These are phyloP conservation scores for Eremobia ochroleuca DNA, from an alignment of 2,888 invertebrate species.

Conservation along the genomic window DNA sequence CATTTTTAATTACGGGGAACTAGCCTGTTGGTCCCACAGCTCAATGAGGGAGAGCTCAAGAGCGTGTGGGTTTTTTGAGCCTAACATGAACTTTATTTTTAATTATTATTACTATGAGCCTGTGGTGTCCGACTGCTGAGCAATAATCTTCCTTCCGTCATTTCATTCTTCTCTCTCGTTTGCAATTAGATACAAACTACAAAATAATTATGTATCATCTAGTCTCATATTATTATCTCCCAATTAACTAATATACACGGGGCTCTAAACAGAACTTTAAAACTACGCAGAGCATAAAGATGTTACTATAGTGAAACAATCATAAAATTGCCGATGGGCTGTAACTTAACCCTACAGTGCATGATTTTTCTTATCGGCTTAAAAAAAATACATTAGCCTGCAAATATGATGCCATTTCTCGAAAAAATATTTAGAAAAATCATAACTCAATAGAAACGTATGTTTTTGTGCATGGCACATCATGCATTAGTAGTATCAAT, in stretches of 20 bases:
- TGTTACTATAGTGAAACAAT: constrained; percentile 56
- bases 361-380: too few relatives aligned
- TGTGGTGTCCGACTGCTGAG: not conserved
- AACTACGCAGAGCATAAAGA: constrained; percentile 50
- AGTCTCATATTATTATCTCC: not conserved
- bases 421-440: too few relatives aligned
- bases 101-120: not conserved
- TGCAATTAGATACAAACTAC: too few relatives aligned
- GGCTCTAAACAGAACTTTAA: not conserved
- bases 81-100: not conserved
- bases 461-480: too few relatives aligned
- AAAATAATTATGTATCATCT: not conserved
- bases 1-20: not conserved
- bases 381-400: too few relatives aligned
- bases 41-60: not conserved
- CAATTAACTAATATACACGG: not conserved
- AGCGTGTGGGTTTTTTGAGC: not conserved
- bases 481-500: too few relatives aligned
- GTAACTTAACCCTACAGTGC: too few relatives aligned
- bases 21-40: not conserved
- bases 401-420: too few relatives aligned
- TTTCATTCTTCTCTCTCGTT: not conserved
- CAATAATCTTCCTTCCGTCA: not conserved
- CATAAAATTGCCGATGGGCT: constrained; percentile 68
- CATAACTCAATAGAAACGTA: too few relatives aligned